These are phyloP conservation scores for Heliothis peltigera DNA, from an alignment of 2,888 invertebrate species.

Conservation along the genomic window DNA sequence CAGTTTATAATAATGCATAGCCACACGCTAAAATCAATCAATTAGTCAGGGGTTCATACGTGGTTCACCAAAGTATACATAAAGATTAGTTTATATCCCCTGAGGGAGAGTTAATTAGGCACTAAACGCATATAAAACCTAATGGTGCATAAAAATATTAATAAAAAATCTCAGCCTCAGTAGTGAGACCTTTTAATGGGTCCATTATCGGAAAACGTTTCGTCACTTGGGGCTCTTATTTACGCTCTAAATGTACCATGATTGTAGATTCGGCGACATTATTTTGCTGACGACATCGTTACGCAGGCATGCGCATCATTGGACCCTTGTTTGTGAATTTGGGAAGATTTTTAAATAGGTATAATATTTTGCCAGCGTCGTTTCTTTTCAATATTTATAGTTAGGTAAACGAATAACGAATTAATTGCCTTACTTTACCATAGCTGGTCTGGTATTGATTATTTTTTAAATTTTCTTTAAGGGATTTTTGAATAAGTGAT, in stretches of 20 bases:
- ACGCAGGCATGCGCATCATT: conserved; percentile 17
- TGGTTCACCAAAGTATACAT: background rate
- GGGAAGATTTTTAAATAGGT: conserved; percentile 1
- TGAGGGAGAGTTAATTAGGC: conserved; percentile 16
- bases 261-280: conserved; percentile 59
- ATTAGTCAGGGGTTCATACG: background rate
- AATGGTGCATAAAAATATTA: conserved; percentile 47
- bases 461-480: too few species aligned
- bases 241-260: conserved; percentile 65
- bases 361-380: background rate
- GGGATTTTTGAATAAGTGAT: too few species aligned
- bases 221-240: conserved; percentile 68
- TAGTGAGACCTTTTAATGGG: conserved; percentile 62
- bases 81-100: background rate
- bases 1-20: too few species aligned
- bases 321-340: conserved; percentile 14
- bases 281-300: conserved; percentile 41
- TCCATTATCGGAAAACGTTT: conserved; percentile 75
- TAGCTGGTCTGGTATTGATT: too few species aligned
- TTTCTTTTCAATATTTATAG: too few species aligned
- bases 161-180: conserved; percentile 32
- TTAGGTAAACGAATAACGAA: too few species aligned
- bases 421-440: too few species aligned
- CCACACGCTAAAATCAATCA: background rate
- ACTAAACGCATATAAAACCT: conserved; percentile 26